A percentile compares a stretch with the other conserved stretches of the same genome.
These are phyloP conservation scores for Homarus gammarus DNA, from an alignment of 2,888 invertebrate species.

Conservation along the genomic window DNA sequence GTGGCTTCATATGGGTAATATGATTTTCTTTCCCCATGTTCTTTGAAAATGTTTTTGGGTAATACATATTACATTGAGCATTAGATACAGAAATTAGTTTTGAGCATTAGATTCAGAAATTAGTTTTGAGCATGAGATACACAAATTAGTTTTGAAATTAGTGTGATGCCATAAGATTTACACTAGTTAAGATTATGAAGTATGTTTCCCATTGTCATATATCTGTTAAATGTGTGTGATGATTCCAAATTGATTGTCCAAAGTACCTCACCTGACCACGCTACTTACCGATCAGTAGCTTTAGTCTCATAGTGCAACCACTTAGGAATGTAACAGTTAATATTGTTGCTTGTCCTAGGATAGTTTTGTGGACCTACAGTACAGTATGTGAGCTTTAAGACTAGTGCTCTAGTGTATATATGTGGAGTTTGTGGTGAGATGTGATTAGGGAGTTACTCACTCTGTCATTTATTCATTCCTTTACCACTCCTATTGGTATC, in stretches of 20 bases:
- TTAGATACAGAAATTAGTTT: neutral
- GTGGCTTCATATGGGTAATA: slow-evolving; percentile 40
- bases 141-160: neutral
- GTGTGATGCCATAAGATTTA: neutral
- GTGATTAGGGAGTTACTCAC: neutral
- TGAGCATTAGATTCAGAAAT: slow-evolving; percentile 1
- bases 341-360: neutral
- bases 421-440: slow-evolving; percentile 7
- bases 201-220: neutral
- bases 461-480: neutral
- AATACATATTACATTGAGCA: neutral
- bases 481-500: neutral
- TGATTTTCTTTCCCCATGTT: neutral
- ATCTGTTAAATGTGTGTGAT: neutral
- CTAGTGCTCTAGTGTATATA: neutral
- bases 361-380: neutral
- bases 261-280: neutral
- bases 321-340: neutral
- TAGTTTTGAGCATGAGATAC: neutral
- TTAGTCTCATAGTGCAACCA: neutral
- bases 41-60: neutral
- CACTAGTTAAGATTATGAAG: neutral
- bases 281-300: neutral
- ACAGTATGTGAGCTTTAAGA: neutral
- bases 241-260: neutral